A percentile compares a stretch with the other conserved stretches of the same genome.
These are phyloP conservation scores for Blastobasis adustella DNA, from an alignment of 2,888 invertebrate genomes.

Conservation along the genomic window DNA sequence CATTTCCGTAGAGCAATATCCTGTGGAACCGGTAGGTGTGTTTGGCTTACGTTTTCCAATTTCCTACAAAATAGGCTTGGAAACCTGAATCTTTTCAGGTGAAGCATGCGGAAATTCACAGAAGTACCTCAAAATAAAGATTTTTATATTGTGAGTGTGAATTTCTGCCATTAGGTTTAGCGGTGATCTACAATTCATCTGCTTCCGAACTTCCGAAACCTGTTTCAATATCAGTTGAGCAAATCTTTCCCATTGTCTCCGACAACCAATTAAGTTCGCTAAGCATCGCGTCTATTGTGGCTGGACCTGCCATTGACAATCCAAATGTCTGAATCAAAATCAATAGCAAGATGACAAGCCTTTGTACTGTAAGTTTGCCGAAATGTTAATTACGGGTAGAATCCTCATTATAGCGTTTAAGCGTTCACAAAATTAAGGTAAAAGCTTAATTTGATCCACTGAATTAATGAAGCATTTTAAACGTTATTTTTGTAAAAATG, in stretches of 20 bases:
- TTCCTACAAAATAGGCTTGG: slow-evolving; percentile 46
- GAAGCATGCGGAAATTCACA: not conserved
- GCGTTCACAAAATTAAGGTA: too few species aligned
- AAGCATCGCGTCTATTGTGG: slow-evolving; percentile 28
- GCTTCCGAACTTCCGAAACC: too few species aligned
- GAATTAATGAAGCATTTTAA: too few species aligned
- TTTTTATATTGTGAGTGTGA: too few species aligned
- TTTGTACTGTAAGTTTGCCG: not conserved
- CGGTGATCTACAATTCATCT: too few species aligned
- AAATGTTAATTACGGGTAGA: slow-evolving; percentile 4
- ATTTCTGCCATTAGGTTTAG: too few species aligned
- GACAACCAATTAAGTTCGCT: slow-evolving; percentile 33
- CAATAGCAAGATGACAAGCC: slow-evolving; percentile 3
- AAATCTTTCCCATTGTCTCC: slow-evolving; percentile 18
- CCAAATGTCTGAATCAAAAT: slow-evolving; percentile 13
- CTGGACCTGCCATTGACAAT: slow-evolving; percentile 20
- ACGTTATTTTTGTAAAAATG: too few species aligned
- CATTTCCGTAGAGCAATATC: slow-evolving; percentile 57
- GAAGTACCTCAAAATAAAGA: too few species aligned
- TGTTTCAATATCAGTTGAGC: too few species aligned
- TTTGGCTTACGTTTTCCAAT: slow-evolving; percentile 61
- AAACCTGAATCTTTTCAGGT: slow-evolving; percentile 33
- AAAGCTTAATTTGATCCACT: too few species aligned
- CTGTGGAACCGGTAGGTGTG: slow-evolving; percentile 39
- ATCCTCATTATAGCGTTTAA: not conserved